These are phyloP conservation scores for Penaeus japonicus DNA, from an alignment of 1,140 invertebrate species.

Conservation along the genomic window DNA sequence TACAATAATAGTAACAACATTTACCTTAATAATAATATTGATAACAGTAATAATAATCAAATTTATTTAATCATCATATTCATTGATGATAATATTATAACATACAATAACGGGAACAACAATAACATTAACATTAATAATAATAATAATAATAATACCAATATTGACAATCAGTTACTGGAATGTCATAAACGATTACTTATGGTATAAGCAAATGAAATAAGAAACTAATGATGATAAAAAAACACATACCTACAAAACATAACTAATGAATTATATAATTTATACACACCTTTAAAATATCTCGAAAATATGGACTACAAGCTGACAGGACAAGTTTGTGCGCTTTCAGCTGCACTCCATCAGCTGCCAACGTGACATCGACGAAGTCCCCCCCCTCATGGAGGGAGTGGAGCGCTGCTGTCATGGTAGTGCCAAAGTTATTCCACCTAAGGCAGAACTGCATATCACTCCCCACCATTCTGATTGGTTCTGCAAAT, in stretches of 20 bases:
- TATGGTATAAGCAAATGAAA: too few species aligned
- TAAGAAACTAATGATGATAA: not conserved
- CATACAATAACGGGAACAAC: too few species aligned
- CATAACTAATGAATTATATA: not conserved
- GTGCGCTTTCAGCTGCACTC: conserved; percentile 74
- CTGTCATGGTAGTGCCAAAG: conserved; percentile 57
- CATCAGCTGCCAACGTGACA: conserved; percentile 75
- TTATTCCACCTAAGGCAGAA: conserved; percentile 58
- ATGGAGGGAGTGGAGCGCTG: conserved; percentile 50
- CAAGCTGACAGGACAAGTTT: conserved; percentile 78
- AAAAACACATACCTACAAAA: not conserved
- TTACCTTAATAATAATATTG: too few species aligned
- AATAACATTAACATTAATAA: too few species aligned
- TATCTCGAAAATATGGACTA: conserved; percentile 75
- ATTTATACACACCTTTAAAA: conserved; percentile 70
- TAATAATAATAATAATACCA: too few species aligned
- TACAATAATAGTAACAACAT: too few species aligned
- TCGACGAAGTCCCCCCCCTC: conserved; percentile 60
- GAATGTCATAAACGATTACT: too few species aligned
- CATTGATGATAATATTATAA: too few species aligned
- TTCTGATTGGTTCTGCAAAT: not conserved
- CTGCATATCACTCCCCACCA: conserved; percentile 53
- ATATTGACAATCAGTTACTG: too few species aligned
- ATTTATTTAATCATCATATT: too few species aligned
- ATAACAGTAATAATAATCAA: too few species aligned